A percentile compares a stretch with the other conserved stretches of the same genome.
phyloP scores from a whole-genome alignment of 2,888 invertebrate genomes.

The Ceramica pisi region DNA sequence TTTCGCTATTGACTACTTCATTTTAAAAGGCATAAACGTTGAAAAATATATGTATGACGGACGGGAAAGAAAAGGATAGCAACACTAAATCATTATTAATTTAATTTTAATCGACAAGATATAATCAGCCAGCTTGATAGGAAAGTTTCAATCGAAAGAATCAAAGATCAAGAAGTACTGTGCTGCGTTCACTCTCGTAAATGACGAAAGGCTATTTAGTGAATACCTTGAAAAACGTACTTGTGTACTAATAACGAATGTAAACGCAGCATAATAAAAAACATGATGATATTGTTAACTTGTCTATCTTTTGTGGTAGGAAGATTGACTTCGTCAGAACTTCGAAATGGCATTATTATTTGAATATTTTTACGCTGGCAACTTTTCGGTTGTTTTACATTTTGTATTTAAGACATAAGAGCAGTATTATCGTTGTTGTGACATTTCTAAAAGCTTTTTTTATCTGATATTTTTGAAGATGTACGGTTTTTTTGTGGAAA shows the following conservation, averaged over 20 bases:
- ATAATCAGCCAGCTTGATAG: constrained; percentile 52
- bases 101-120: constrained; percentile 41
- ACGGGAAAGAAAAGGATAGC: constrained; percentile 33
- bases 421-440: constrained; percentile 68
- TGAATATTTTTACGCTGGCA: constrained; percentile 41
- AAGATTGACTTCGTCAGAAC: constrained; percentile 67
- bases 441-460: constrained; percentile 36
- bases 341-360: constrained; percentile 52
- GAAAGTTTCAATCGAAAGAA: constrained; percentile 39
- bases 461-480: constrained; percentile 6
- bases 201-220: constrained; percentile 43
- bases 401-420: constrained; percentile 58
- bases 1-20: no score
- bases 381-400: constrained; percentile 51
- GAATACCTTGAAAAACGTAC: constrained; percentile 43
- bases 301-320: constrained; percentile 51
- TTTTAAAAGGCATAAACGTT: no score
- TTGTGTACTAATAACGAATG: constrained; percentile 40
- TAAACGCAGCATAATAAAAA: constrained; percentile 43
- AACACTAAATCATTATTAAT: constrained; percentile 43
- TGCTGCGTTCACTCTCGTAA: constrained; percentile 34
- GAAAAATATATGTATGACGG: no score
- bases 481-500: constrained; percentile 12
- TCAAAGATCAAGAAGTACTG: constrained; percentile 29
- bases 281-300: constrained; percentile 48